Evolutionary conservation across 1,140 invertebrate species (phyloP).

Genomic region (Thereuonema tuberculata): DNA sequence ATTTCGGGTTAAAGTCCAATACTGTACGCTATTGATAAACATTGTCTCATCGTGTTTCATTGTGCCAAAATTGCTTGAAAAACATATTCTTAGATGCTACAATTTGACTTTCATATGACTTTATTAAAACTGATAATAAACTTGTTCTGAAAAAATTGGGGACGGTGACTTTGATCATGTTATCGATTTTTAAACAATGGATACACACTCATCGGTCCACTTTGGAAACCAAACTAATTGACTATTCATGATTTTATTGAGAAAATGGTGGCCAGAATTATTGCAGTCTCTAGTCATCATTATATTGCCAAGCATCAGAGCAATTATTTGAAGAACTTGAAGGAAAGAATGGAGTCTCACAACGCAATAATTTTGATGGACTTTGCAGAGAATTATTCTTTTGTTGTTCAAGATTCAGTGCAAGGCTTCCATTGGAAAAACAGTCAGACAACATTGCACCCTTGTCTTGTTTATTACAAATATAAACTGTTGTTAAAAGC

Average conservation of each 20-base stretch:
- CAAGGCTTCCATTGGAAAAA: constrained; percentile 18
- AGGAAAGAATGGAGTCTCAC: constrained; percentile 11
- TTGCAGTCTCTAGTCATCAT: background rate
- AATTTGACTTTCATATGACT: too few species aligned
- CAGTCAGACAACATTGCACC: constrained; percentile 14
- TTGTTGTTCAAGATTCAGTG: constrained; percentile 24
- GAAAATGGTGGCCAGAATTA: constrained; percentile 8
- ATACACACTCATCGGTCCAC: constrained; percentile 18
- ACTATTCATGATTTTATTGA: constrained; percentile 18
- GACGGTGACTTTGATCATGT: too few species aligned
- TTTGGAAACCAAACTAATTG: constrained; percentile 17
- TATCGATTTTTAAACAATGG: constrained; percentile 24
- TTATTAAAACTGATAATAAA: too few species aligned
- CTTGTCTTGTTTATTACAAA: constrained; percentile 15
- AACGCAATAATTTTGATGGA: constrained; percentile 19
- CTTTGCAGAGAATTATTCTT: constrained; percentile 27
- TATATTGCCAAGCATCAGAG: background rate
- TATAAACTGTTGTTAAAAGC: constrained; percentile 5
- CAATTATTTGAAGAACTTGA: constrained; percentile 3
- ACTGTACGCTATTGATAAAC: too few species aligned
- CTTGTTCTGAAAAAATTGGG: too few species aligned
- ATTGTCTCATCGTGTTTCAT: too few species aligned
- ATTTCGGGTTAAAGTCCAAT: too few species aligned
- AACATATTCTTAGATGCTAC: too few species aligned
- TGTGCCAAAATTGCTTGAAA: too few species aligned